Base-by-base conservation (phyloP, 2,888 invertebrate genomes). In the Sthenelais limicola region DNA sequence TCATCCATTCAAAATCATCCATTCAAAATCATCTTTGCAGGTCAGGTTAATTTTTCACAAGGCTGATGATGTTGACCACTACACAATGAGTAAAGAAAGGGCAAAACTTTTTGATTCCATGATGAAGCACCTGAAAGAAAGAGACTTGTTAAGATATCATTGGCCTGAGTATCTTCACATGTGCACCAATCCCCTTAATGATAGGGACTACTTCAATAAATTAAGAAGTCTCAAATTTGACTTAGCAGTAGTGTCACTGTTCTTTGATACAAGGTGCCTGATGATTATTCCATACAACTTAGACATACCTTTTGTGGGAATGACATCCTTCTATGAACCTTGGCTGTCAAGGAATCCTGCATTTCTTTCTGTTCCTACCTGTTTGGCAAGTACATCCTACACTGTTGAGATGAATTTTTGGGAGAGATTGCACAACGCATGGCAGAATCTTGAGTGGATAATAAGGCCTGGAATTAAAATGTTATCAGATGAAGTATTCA, bases 401-500 rank as follows among this genome's bases (percentile, higher is more conserved):
- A 24, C 56, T 24, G 26, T 18, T 30, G 4, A 24, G 56, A 56
- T 56, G 56, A 56, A 26, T 4, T 56, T 56, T 26, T 56, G 3
- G 5, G 56, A 56, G 56, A 21, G 56, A 5, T 56, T 56, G 5
- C 7, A 9, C 5, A 56, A 56, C 18, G 3, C 32, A 56, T 26
- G n/a, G n/a, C 7, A 26, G 18, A 21, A 24, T 26, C 4, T 56
- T 21, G 56, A 56, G 4, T 56, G 7, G 24, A 56, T 32, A 24
- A 26, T 26, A 24, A 7, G 5, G 3, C 56, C 56, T 5, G 5
- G 28, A 9, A 18, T 28, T 30, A 9, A 3, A 9, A 28, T 5
- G 18, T 24, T 56, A 26, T 18, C 26, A 9, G 56, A 56, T 56
- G 26, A 26, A 9, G 7, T 21, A 18, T 26, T 56, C 9, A 5